These are phyloP conservation scores for Chaenocephalus aceratus DNA, from an alignment of 2,113 vertebrate species.

Conservation along the genomic window DNA sequence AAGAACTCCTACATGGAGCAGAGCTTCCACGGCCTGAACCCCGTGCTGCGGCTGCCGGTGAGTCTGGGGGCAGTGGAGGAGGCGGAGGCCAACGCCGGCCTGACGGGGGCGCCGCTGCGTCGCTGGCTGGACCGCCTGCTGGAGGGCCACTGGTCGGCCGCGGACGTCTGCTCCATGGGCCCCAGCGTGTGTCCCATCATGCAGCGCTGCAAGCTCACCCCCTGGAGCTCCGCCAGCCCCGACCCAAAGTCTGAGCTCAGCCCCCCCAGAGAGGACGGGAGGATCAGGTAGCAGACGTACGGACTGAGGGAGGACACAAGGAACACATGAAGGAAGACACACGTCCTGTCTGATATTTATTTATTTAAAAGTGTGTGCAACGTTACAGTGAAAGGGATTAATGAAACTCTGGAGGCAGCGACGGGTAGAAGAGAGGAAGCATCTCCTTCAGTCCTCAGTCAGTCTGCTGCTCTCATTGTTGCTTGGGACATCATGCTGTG, in stretches of 20 bases:
- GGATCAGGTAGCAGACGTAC: conserved; percentile 92
- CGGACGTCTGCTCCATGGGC: conserved; percentile 89
- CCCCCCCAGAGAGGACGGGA: conserved; percentile 86
- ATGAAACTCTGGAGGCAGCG: neutral
- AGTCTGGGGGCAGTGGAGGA: conserved; percentile 89
- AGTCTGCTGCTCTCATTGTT: conserved; percentile 21
- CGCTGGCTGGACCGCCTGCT: conserved; percentile 93
- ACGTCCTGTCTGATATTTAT: conserved; percentile 57
- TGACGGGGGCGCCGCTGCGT: conserved; percentile 86
- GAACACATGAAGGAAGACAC: conserved; percentile 37
- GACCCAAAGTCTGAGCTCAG: conserved; percentile 95
- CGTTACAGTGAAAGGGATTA: neutral
- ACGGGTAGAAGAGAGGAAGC: conserved; percentile 13
- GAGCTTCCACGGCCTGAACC: conserved; percentile 97
- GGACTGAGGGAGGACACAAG: conserved; percentile 4
- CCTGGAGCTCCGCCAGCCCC: conserved; percentile 94
- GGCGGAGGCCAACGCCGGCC: conserved; percentile 87
- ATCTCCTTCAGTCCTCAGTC: conserved; percentile 7
- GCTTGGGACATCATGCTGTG: conserved; percentile 14
- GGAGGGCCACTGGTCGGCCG: conserved; percentile 88
- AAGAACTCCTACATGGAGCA: conserved; percentile 98
- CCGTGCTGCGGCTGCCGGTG: conserved; percentile 91
- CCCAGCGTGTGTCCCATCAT: conserved; percentile 89
- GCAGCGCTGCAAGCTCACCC: conserved; percentile 88
- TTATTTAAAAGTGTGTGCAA: conserved; percentile 57